Conservation (phyloP, 2,113 vertebrate genomes). For the Serilophus lunatus region DNA sequence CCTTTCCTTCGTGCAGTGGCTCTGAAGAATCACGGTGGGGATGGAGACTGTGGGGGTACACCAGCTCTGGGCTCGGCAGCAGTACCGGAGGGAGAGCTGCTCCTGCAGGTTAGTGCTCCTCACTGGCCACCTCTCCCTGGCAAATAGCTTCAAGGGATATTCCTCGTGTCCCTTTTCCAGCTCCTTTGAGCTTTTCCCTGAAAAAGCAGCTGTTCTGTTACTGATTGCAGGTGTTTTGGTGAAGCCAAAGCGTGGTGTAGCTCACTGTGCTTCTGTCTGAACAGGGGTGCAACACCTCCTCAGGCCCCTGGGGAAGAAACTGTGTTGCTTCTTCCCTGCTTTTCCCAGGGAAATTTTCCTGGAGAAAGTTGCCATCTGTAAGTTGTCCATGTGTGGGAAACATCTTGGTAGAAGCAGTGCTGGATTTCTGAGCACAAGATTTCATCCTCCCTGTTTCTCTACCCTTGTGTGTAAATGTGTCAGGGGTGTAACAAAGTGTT, state of each 20-base stretch:
- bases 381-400: background rate
- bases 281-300: background rate
- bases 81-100: conserved; percentile 73
- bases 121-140: background rate
- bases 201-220: background rate
- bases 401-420: background rate
- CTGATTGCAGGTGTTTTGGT: background rate
- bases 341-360: background rate
- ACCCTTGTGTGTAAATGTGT: fast-evolving
- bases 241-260: background rate
- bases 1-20: conserved; percentile 62
- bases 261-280: background rate
- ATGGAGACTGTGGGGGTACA: background rate
- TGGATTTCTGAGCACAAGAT: background rate
- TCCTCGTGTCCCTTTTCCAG: background rate
- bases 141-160: background rate
- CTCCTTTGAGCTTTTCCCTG: background rate
- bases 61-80: background rate
- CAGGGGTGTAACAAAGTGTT: background rate
- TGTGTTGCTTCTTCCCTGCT: background rate
- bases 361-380: background rate
- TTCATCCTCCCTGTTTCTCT: background rate
- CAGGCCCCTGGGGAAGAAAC: background rate
- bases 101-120: conserved; percentile 74
- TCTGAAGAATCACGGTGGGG: conserved; percentile 47